Evolutionary conservation across 2,888 invertebrate species (phyloP).

Genomic region (Dasysyrphus albostriatus): DNA sequence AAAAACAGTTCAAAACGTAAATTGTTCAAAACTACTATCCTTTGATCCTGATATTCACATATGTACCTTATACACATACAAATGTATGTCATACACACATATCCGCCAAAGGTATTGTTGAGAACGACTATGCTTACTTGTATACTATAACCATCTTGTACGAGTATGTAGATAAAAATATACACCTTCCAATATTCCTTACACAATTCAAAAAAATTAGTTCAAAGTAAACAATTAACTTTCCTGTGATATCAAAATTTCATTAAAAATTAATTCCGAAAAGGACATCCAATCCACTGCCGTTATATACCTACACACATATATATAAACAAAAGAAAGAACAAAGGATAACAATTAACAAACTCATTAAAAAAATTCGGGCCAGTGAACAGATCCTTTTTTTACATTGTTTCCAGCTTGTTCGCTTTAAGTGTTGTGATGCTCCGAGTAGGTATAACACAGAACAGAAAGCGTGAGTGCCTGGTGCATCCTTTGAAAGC

Average conservation of each 20-base stretch:
- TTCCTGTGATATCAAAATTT: slow-evolving; percentile 26
- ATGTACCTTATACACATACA: too few relatives aligned
- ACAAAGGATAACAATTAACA: slow-evolving; percentile 57
- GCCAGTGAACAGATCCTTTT: slow-evolving; percentile 51
- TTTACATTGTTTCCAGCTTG: slow-evolving; percentile 53
- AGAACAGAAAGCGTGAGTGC: neutral
- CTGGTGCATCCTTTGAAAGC: slow-evolving; percentile 30
- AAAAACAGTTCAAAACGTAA: too few relatives aligned
- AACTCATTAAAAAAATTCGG: slow-evolving; percentile 69
- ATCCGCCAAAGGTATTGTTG: too few relatives aligned
- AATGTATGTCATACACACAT: too few relatives aligned
- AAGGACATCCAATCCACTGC: slow-evolving; percentile 32
- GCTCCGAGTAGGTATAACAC: neutral
- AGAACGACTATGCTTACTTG: too few relatives aligned
- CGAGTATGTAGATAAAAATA: too few relatives aligned
- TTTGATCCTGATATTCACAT: too few relatives aligned
- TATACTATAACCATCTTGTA: too few relatives aligned
- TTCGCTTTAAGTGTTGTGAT: slow-evolving; percentile 12
- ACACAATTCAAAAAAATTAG: slow-evolving; percentile 20
- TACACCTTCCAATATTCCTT: too few relatives aligned
- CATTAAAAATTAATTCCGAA: slow-evolving; percentile 52
- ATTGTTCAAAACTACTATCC: too few relatives aligned
- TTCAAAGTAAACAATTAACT: slow-evolving; percentile 32
- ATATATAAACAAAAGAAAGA: neutral
- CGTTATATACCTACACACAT: neutral